These are phyloP conservation scores for Drosophila demipolita DNA, from an alignment of 2,888 invertebrate species.

Conservation along the genomic window DNA sequence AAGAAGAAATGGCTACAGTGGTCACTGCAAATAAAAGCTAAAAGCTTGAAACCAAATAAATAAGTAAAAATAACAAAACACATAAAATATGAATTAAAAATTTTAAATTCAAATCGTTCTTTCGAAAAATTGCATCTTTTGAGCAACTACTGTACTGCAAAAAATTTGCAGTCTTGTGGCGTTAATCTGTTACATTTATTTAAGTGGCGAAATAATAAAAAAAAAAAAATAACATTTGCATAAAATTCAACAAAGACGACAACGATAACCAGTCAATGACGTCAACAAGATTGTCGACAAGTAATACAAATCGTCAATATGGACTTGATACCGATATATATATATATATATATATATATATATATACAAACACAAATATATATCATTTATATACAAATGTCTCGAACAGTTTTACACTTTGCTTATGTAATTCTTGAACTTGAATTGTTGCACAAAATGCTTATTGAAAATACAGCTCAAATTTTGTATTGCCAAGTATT, in stretches of 20 bases:
- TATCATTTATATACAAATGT: constrained; percentile 1
- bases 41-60: background rate
- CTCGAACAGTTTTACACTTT: constrained; percentile 31
- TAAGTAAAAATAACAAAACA: no score
- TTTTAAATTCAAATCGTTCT: background rate
- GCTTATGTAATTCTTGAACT: constrained; percentile 67
- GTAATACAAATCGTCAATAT: constrained; percentile 47
- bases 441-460: constrained; percentile 58
- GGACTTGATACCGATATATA: constrained; percentile 18
- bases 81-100: no score
- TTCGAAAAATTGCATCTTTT: background rate
- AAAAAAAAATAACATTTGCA: constrained; percentile 42
- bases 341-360: constrained; percentile 15
- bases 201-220: constrained; percentile 23
- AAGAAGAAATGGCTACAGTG: constrained; percentile 12
- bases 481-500: constrained; percentile 16
- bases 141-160: constrained; percentile 19
- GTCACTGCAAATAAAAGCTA: background rate
- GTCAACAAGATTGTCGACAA: constrained; percentile 55
- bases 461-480: constrained; percentile 46
- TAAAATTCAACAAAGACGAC: constrained; percentile 49
- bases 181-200: constrained; percentile 21
- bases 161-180: constrained; percentile 14
- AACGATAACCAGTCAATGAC: constrained; percentile 57
- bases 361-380: background rate